Base-by-base conservation (phyloP, 1,140 invertebrate species). In the Bicyclus anynana region DNA sequence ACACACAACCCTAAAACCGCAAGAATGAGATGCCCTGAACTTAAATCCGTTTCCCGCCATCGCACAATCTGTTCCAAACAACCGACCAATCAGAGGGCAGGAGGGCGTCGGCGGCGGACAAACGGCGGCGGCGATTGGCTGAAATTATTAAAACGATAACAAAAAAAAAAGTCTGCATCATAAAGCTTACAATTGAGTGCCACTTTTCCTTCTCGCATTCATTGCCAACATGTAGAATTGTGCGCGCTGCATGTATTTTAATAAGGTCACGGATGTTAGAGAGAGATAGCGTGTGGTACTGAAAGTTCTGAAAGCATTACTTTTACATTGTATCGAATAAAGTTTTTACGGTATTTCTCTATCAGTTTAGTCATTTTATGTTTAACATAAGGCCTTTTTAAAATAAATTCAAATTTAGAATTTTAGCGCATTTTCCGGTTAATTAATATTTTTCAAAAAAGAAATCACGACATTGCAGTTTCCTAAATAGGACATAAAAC, bases 1-100 rank as follows among this genome's bases (percentile, higher is more conserved):
- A 23, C 29, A 21, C 14, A 35, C 60, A 20, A 44, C 56, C 54
- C 49, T 60, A 49, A 18, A 48, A 48, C 65, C 62, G 50, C 65
- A 87, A 87, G 84, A 87, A 84, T 83, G 82, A 85, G 84, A 85
- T 81, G 77, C 77, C 75, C 74, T 80, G 77, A 79, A 84, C 78
- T 80, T 80, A 85, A 87, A 87, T 84, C 80, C 72, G 77, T 83
- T 87, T 86, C 82, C 76, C 76, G 82, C 79, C 77, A 85, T 85
- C 77, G 74, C 72, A 72, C 80, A 85, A 85, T 85, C 82, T 78
- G 81, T 73, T 72, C 66, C 56, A 49, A 48, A 49, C 46, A 54
- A 61, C 63, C 59, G 62, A 69, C 82, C 84, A 87, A 87, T 87
- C 63, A 63, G 53, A 40, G 48, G 52, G 40, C 58, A 62, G 65